These are phyloP conservation scores for Typhlichthys subterraneus DNA, from an alignment of 2,797 vertebrate genomes.

Conservation along the genomic window DNA sequence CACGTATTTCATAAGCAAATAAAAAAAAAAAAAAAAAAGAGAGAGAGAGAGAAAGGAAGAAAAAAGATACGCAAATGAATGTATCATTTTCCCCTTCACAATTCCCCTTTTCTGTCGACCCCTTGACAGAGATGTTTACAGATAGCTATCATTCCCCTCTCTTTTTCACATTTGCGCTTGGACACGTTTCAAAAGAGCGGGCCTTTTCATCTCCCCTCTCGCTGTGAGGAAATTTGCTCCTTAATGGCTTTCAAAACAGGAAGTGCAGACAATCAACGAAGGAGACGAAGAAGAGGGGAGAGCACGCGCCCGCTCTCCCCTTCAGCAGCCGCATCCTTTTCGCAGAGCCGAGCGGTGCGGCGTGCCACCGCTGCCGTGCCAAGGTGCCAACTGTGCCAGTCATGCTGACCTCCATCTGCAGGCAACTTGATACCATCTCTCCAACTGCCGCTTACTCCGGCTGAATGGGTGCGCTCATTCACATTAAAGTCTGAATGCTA, in stretches of 20 bases:
- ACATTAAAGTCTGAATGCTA: constrained; percentile 72
- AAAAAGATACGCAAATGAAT: constrained; percentile 73
- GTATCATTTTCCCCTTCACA: constrained; percentile 74
- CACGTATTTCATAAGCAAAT: constrained; percentile 78
- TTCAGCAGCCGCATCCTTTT: constrained; percentile 63
- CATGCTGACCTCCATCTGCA: constrained; percentile 79
- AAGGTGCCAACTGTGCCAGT: constrained; percentile 78
- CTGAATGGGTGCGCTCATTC: constrained; percentile 73
- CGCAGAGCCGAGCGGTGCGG: constrained; percentile 54
- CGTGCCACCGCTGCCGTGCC: constrained; percentile 58
- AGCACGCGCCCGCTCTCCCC: constrained; percentile 49
- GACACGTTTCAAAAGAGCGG: constrained; percentile 84
- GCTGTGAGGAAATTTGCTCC: constrained; percentile 83
- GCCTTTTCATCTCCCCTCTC: constrained; percentile 75
- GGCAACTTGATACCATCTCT: constrained; percentile 74
- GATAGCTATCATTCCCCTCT: constrained; percentile 80
- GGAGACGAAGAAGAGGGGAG: constrained; percentile 66
- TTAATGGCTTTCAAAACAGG: constrained; percentile 88
- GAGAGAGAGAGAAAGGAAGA: constrained; percentile 33
- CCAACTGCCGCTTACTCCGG: constrained; percentile 62
- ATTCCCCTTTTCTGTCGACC: constrained; percentile 79
- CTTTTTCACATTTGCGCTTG: constrained; percentile 79
- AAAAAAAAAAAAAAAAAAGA: constrained; percentile 62
- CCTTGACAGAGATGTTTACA: constrained; percentile 82
- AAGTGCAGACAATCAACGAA: constrained; percentile 77